Evolutionary conservation across 2,888 invertebrate species (phyloP).

Genomic region (Spilosoma lubricipeda): DNA sequence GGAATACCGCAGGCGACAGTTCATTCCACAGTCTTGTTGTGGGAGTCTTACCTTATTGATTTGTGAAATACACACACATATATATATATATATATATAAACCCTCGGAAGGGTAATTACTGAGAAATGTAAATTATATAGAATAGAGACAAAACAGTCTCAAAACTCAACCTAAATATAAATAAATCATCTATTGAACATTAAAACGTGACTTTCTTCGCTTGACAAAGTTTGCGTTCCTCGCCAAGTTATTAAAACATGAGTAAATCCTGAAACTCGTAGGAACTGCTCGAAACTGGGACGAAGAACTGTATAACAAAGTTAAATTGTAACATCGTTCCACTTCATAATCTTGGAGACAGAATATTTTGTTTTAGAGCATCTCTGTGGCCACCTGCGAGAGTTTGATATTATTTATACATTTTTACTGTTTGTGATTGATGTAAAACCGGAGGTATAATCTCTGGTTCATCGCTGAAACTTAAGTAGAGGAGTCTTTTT

Average conservation of each 20-base stretch:
- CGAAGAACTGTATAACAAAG: constrained; percentile 11
- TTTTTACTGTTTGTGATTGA: not conserved
- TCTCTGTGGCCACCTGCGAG: not conserved
- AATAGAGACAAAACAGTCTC: not conserved
- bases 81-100: too few relatives aligned
- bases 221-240: constrained; percentile 21
- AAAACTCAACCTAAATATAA: constrained; percentile 2
- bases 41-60: too few relatives aligned
- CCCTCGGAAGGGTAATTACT: not conserved
- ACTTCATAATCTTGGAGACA: constrained; percentile 5
- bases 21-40: too few relatives aligned
- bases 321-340: constrained; percentile 16
- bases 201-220: constrained; percentile 25
- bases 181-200: constrained; percentile 15
- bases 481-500: not conserved
- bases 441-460: not conserved
- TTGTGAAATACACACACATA: too few relatives aligned
- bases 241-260: constrained; percentile 35
- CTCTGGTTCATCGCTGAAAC: not conserved
- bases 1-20: too few relatives aligned
- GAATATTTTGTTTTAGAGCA: not conserved
- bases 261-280: constrained; percentile 27
- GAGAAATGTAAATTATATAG: not conserved
- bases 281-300: constrained; percentile 14
- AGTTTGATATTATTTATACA: not conserved